Base-by-base conservation (phyloP, 2,888 invertebrate species). In the Teinopalpus imperialis region DNA sequence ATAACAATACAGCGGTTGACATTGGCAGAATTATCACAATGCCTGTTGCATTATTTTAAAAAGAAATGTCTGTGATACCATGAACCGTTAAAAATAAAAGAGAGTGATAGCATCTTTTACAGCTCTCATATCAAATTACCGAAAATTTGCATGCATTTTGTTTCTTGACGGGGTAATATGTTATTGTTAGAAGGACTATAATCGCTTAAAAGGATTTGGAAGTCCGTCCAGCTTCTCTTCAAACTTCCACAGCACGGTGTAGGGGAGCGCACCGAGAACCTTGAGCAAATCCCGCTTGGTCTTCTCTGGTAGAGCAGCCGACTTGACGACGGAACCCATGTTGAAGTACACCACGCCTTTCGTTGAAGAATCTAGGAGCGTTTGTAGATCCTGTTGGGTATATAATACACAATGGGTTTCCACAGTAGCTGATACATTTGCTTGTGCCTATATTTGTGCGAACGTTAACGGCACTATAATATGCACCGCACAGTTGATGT, bases 241-340 rank as follows among this genome's bases (percentile, higher is more conserved):
- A 37, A 81, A 90, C 59, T 90, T 90, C 90, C 90, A 90, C 2
- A 90, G 63, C 12, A 90, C 82, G 0, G 81, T 80, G 46, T 81
- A 77, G 0, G 74, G 72, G 0, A 80, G 45, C 0, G 13, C 14
- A 5, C 30, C 30, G 1, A 30, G 14, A 3, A 30, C 4, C 16
- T 4, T 2, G 16, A 16, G 2, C 16, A 16, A 4, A 16, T 16
- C 16, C 56, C 51, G 0, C 1, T 59, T 62, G 0, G 66, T 70
- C 4, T 53, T 35, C 0, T 51, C 51, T 0, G 69, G 65, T 0
- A 81, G 32, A 0, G 49, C 36, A 0, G 70, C 34, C 0, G 77
- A 69, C 8, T 66, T 66, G 0, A 81, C 14, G 0, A 81, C 65
- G 0, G 82, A 80, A 0, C 81, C 82, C 79, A 82, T 68, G 58